Base-by-base conservation (phyloP, 2,797 vertebrate species). In the Channallabes apus region DNA sequence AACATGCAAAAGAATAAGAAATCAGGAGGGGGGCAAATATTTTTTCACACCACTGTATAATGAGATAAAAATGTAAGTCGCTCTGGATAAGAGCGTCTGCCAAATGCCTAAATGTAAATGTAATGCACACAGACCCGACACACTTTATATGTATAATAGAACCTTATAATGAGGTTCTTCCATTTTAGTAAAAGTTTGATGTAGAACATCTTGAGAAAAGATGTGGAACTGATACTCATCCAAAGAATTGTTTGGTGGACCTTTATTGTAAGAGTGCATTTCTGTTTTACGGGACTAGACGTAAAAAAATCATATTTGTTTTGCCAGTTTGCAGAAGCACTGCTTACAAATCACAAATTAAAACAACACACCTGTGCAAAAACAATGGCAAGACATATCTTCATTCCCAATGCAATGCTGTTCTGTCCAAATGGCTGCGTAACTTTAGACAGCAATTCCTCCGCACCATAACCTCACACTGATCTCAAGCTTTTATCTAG, bases 381-480 rank as follows among this genome's bases (percentile, higher is more conserved):
- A 46, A 46, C 46, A 46, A 46, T 46, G 78, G 9, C 2, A 82
- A 41, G 54, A 6, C 32, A 51, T 8, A 80, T 11, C 8, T 35
- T 41, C 8, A 17, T 46, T 15, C 35, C 15, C 4, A 80, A 3
- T 20, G 24, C 61, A 29, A 17, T 80, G 38, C 38, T 80, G 38
- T 80, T 80, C 77, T 27, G 35, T 41, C 24, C 54, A 67, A 46
- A 51, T 18, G 24, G 41, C 38, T 51, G 41, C 51, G 77, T n/a
- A 80, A 6, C 22, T 61, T 79, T 62, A 64, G 35, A 64, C 24
- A 46, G 20, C 79, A 54, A 58, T 75, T 17, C 24, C 32, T 68
- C 71, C 22, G 18, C 69, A 35, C 81, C 77, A 27, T 59, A 84
- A 80, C 67, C 77, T 62, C 18, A 46, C 15, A 64, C 15, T 80